These are phyloP conservation scores for Ceratina calcarata DNA, from an alignment of 1,140 invertebrate species.

Conservation along the genomic window DNA sequence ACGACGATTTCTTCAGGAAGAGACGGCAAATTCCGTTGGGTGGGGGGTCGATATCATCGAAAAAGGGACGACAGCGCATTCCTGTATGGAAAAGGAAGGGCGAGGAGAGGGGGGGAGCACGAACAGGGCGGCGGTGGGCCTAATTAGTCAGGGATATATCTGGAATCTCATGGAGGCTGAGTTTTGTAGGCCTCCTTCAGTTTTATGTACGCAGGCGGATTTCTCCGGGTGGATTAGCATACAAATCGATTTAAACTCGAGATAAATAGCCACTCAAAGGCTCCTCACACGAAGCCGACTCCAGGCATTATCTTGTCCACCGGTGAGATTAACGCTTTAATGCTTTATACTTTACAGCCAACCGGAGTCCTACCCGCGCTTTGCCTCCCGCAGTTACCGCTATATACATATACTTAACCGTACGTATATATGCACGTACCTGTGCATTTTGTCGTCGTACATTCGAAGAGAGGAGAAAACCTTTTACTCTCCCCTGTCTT, in stretches of 20 bases:
- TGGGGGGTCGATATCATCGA: conserved; percentile 63
- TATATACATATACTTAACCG: conserved; percentile 9
- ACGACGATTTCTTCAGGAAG: conserved; percentile 56
- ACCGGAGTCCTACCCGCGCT: conserved; percentile 39
- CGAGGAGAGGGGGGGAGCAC: conserved; percentile 4
- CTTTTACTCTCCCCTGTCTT: conserved; percentile 40
- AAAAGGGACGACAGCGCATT: conserved; percentile 6
- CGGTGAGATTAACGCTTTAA: conserved; percentile 78
- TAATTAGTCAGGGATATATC: conserved; percentile 81
- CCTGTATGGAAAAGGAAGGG: not conserved
- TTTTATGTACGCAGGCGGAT: conserved; percentile 79
- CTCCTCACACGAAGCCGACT: conserved; percentile 78
- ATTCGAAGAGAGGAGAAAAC: conserved; percentile 22
- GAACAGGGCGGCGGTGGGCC: conserved; percentile 68
- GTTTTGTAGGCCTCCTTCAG: conserved; percentile 77
- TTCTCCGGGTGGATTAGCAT: conserved; percentile 79
- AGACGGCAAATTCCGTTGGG: conserved; percentile 51
- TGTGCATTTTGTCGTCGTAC: conserved; percentile 55
- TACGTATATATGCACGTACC: conserved; percentile 43
- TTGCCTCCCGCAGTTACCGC: conserved; percentile 59
- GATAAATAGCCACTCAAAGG: conserved; percentile 80
- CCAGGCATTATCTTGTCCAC: conserved; percentile 79
- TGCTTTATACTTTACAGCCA: conserved; percentile 77
- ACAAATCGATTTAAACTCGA: conserved; percentile 81
- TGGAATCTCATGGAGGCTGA: conserved; percentile 78